These are phyloP conservation scores for Propithecus coquereli DNA, from an alignment of 2,113 vertebrate genomes.

Conservation along the genomic window DNA sequence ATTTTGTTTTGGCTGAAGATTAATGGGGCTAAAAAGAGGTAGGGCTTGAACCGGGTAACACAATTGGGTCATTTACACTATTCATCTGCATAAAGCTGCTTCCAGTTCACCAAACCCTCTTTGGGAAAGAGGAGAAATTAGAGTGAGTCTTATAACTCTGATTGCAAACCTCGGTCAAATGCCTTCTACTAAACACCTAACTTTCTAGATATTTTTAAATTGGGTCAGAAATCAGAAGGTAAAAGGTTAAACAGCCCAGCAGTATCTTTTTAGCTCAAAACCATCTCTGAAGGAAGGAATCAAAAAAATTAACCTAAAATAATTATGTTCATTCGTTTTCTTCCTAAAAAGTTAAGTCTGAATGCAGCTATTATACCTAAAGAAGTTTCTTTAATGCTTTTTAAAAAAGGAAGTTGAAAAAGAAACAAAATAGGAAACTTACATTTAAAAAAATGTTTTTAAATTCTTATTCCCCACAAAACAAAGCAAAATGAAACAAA, in stretches of 20 bases:
- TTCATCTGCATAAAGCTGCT: slow-evolving; percentile 53
- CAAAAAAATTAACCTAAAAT: background rate
- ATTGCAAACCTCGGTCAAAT: background rate
- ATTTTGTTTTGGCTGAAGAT: slow-evolving; percentile 66
- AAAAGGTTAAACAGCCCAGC: background rate
- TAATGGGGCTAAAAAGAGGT: slow-evolving; percentile 48
- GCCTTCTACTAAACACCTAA: background rate
- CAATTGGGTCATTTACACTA: slow-evolving; percentile 2
- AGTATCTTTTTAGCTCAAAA: background rate
- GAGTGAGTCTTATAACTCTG: background rate
- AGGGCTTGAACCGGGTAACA: background rate
- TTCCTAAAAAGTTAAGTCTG: background rate
- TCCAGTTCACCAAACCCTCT: slow-evolving; percentile 3
- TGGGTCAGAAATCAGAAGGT: background rate
- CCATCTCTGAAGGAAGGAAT: background rate
- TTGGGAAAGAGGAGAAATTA: background rate
- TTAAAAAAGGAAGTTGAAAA: background rate
- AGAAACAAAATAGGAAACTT: background rate
- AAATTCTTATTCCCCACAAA: background rate
- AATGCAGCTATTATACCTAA: background rate
- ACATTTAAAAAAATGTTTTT: background rate
- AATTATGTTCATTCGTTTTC: background rate
- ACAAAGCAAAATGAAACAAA: background rate
- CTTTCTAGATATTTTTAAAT: slow-evolving; percentile 14
- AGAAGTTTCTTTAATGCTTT: background rate